phyloP scores from a whole-genome alignment of 2,888 invertebrate species.

The Augiades crinisus region DNA sequence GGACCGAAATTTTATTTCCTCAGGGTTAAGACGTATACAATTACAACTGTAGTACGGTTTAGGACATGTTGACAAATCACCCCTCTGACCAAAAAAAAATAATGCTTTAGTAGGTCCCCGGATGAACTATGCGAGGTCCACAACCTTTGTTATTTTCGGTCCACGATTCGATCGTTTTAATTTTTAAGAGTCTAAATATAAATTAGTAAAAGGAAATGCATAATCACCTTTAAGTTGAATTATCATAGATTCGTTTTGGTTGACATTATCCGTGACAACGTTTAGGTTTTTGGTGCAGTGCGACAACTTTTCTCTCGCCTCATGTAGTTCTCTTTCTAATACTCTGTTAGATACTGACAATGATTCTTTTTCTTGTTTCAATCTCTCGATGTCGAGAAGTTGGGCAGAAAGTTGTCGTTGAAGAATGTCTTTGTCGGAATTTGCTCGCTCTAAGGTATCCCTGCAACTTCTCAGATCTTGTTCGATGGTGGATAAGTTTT shows the following conservation, averaged over 20 bases:
- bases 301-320: constrained; percentile 84
- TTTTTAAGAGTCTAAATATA: not conserved
- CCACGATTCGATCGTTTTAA: too few species aligned
- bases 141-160: too few species aligned
- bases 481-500: constrained; percentile 83
- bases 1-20: too few species aligned
- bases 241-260: constrained; percentile 85
- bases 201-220: too few species aligned
- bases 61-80: too few species aligned
- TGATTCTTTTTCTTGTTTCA: constrained; percentile 89
- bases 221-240: constrained; percentile 86
- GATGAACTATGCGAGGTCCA: too few species aligned
- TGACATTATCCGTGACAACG: constrained; percentile 85
- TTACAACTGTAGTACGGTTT: too few species aligned
- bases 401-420: constrained; percentile 88
- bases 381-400: constrained; percentile 85
- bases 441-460: constrained; percentile 84
- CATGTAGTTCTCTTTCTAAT: constrained; percentile 87
- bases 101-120: too few species aligned
- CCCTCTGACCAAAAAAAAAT: too few species aligned
- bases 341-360: constrained; percentile 87
- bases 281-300: constrained; percentile 84
- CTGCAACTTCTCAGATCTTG: constrained; percentile 84
- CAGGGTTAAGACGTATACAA: too few species aligned
- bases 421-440: constrained; percentile 87